A percentile compares a stretch with the other conserved stretches of the same genome.
Conservation (phyloP, 2,888 invertebrate species). For the Acanthosoma haemorrhoidale region DNA sequence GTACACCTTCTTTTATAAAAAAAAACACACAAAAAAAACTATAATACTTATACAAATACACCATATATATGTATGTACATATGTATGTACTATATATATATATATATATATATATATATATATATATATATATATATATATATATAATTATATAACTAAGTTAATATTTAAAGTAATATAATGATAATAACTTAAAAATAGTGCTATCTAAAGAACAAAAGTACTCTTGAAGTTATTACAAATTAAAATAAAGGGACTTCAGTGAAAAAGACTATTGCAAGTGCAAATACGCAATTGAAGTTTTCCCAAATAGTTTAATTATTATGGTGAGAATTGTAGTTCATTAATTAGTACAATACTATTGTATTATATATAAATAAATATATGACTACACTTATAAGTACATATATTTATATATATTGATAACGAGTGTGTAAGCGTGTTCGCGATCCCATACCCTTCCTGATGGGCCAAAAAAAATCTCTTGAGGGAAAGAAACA, state of each 20-base stretch:
- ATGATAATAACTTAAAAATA: constrained; percentile 11
- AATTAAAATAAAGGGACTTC: not conserved
- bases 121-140: constrained; percentile 8
- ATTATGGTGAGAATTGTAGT: constrained; percentile 16
- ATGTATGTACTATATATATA: not conserved
- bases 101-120: not conserved
- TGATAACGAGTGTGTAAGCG: constrained; percentile 26
- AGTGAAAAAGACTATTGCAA: not conserved
- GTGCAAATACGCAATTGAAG: not conserved
- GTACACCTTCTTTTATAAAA: constrained; percentile 13
- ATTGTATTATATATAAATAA: constrained; percentile 15
- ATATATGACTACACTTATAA: constrained; percentile 7
- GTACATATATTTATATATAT: constrained; percentile 22
- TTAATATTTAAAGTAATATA: constrained; percentile 4
- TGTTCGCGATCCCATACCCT: constrained; percentile 27
- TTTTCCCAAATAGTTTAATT: constrained; percentile 20
- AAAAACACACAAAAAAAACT: no score
- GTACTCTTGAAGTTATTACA: constrained; percentile 3
- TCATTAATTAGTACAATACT: constrained; percentile 21
- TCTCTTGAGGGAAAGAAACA: constrained; percentile 17
- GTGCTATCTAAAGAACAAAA: constrained; percentile 1
- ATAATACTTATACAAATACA: not conserved
- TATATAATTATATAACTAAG: constrained; percentile 4
- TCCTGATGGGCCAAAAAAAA: constrained; percentile 27
- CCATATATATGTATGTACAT: not conserved